Conservation (phyloP, 2,888 invertebrate genomes). For the Agrilus biguttatus region DNA sequence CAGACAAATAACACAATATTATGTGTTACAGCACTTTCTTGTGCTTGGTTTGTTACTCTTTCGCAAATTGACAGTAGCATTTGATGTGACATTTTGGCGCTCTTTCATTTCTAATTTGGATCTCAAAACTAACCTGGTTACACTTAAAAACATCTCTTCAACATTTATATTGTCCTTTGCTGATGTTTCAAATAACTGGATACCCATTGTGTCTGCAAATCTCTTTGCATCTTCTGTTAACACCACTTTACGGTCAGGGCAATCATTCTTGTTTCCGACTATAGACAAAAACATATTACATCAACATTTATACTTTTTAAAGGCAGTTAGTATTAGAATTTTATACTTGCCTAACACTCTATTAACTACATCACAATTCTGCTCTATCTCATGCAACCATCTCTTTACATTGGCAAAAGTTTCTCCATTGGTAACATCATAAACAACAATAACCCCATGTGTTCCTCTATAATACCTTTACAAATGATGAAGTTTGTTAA, state of each 20-base stretch:
- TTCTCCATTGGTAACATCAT: slow-evolving; percentile 97
- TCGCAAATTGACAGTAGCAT: slow-evolving; percentile 59
- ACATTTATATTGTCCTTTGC: slow-evolving; percentile 99
- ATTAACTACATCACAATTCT: slow-evolving; percentile 98
- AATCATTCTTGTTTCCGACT: slow-evolving; percentile 97
- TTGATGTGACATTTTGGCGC: slow-evolving; percentile 52
- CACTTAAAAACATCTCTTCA: slow-evolving; percentile 81
- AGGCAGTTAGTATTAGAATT: background rate
- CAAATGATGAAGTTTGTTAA: slow-evolving; percentile 1
- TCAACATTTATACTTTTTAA: background rate
- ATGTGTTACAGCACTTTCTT: slow-evolving; percentile 40
- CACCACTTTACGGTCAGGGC: slow-evolving; percentile 89
- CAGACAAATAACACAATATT: slow-evolving; percentile 1
- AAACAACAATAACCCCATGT: slow-evolving; percentile 98
- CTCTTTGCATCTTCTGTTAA: slow-evolving; percentile 92
- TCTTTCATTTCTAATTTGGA: slow-evolving; percentile 72
- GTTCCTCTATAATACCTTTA: slow-evolving; percentile 89
- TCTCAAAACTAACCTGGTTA: slow-evolving; percentile 66
- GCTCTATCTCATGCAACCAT: slow-evolving; percentile 98
- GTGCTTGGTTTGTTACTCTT: slow-evolving; percentile 48
- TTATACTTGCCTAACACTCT: slow-evolving; percentile 74
- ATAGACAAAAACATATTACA: slow-evolving; percentile 18
- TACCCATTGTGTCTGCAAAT: slow-evolving; percentile 95
- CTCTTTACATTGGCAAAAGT: slow-evolving; percentile 98
- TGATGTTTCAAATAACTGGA: slow-evolving; percentile 94